Evolutionary conservation across 2,113 vertebrate genomes (phyloP), one percentile per base, ranked within the genome.

Genomic region (Istiophorus platypterus): DNA sequence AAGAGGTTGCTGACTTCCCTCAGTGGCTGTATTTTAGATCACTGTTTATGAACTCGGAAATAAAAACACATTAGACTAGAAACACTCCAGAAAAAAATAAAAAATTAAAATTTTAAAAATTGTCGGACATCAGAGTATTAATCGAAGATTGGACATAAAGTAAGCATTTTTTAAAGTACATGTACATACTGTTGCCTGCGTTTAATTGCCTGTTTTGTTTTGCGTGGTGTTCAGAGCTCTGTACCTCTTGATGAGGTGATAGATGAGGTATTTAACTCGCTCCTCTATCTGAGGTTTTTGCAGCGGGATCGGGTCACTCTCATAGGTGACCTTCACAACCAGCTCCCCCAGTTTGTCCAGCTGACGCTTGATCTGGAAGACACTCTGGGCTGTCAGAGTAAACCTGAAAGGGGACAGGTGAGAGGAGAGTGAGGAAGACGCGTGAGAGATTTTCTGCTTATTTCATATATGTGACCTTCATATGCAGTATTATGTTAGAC

Each of bases 311-410:
- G 98, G 97, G 76, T 99, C 98, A 4, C 97, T 96, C 49, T 99
- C 97, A 0, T 99, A 99, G 0, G 98, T 99, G 82, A 99, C 96
- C 72, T 99, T 98, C 37, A 96, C 91, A 37, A 97, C 93, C 22
- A 99, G 96, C 9, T 99, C 98, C 0, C 97, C 97, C 82, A 99
- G 94, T 85, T 99, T 99, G 91, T 99, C 97, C 71, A 99, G 85
- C 82, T 99, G 98, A 51, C 97, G 94, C 92, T 96, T 96, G 63
- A 98, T 96, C 95, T 99, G 98, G 88, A 99, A 99, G n/a, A 99
- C 96, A 91, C 98, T 98, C 92, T 99, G 97, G 64, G 97, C 97
- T 68, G 96, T 88, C 76, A 97, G 89, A 0, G 97, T 99, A 54
- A 99, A 99, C 95, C 98, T 99, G 72, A 17, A 15, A 17, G n/a